phyloP scores from a whole-genome alignment of 2,113 vertebrate species.

The Cephalopterus ornatus region DNA sequence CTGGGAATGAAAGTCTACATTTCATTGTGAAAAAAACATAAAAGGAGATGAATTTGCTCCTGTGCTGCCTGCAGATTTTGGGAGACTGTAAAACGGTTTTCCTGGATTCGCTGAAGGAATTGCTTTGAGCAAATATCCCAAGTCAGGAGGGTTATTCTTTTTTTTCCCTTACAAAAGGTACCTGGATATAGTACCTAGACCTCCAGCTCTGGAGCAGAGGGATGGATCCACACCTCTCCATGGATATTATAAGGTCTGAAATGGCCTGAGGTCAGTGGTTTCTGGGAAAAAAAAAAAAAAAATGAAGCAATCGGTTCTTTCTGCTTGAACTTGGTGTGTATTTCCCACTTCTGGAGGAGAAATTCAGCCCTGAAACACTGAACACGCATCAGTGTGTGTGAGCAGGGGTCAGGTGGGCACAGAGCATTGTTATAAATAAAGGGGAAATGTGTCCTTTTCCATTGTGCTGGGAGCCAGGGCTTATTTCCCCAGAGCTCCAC shows the following conservation, averaged over 20 bases:
- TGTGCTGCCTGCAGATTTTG: neutral
- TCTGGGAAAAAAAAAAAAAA: neutral
- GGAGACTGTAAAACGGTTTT: neutral
- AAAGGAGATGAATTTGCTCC: slow-evolving; percentile 24
- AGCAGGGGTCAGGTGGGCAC: slow-evolving; percentile 33
- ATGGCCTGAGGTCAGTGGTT: neutral
- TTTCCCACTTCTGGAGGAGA: neutral
- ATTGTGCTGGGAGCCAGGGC: neutral
- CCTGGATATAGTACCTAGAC: neutral
- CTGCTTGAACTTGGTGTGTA: neutral
- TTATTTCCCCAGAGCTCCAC: slow-evolving; percentile 44
- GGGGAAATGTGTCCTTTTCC: neutral
- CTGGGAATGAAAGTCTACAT: slow-evolving; percentile 6
- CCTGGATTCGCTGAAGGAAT: neutral
- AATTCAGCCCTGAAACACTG: neutral
- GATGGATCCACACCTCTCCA: neutral
- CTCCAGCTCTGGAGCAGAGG: neutral
- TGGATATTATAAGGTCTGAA: neutral
- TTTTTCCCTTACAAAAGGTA: neutral
- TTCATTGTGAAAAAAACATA: slow-evolving; percentile 19
- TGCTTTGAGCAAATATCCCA: neutral
- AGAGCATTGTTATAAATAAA: neutral
- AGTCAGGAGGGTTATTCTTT: neutral
- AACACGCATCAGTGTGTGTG: neutral
- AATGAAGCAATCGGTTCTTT: neutral